phyloP scores from a whole-genome alignment of 2,113 vertebrate genomes.

The Thunnus thynnus region DNA sequence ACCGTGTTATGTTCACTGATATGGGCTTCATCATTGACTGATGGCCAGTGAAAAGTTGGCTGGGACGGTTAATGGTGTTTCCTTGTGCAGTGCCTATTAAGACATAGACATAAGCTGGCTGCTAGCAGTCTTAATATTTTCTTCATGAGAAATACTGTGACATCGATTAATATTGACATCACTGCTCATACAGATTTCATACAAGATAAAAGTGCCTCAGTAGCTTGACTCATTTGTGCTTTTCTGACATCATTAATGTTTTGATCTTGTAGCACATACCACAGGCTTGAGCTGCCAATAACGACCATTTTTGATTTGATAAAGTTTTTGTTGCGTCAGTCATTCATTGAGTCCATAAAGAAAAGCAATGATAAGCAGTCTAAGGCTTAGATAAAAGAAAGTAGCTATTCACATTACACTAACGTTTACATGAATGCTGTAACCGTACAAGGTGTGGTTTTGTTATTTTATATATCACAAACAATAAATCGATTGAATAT shows the following conservation, averaged over 20 bases:
- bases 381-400: background rate
- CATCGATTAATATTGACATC: conserved; percentile 24
- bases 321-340: background rate
- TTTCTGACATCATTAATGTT: background rate
- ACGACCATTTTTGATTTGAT: background rate
- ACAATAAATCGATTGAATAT: background rate
- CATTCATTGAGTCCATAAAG: background rate
- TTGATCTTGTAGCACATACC: too few relatives aligned
- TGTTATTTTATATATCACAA: background rate
- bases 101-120: conserved; percentile 8
- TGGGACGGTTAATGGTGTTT: conserved; percentile 20
- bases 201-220: background rate
- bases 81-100: conserved; percentile 3
- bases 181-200: background rate
- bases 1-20: background rate
- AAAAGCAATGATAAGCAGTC: background rate
- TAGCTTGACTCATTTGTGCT: background rate
- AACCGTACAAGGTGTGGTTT: too few relatives aligned
- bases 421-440: background rate
- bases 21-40: background rate
- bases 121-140: background rate
- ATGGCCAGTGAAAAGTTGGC: conserved; percentile 4
- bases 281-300: too few relatives aligned
- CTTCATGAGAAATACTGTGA: background rate
- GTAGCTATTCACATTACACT: background rate